phyloP scores from a whole-genome alignment of 2,797 vertebrate species.

The Acanthurus lineatus region DNA sequence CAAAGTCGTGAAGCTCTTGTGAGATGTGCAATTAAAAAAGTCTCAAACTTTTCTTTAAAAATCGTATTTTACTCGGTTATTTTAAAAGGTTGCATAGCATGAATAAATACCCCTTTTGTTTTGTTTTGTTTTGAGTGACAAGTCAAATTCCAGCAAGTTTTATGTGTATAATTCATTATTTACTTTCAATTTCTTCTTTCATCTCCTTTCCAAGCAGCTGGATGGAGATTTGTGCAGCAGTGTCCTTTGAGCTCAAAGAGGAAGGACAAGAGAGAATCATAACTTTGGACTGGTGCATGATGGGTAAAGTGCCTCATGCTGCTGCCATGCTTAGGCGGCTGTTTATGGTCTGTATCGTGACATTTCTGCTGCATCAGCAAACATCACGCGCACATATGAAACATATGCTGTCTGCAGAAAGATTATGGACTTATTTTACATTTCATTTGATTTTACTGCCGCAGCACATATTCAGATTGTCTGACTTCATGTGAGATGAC shows the following conservation, averaged over 20 bases:
- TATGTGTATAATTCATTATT: not conserved
- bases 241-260: conserved; percentile 70
- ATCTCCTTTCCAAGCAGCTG: conserved; percentile 15
- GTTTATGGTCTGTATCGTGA: conserved; percentile 64
- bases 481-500: conserved; percentile 50
- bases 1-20: not conserved
- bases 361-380: conserved; percentile 69
- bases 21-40: too few species aligned
- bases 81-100: too few species aligned
- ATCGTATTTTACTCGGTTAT: too few species aligned
- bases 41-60: too few species aligned
- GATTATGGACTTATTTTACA: conserved; percentile 57
- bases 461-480: conserved; percentile 37
- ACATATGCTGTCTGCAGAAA: conserved; percentile 34
- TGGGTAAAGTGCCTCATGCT: conserved; percentile 41
- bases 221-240: conserved; percentile 57
- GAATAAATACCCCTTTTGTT: too few species aligned
- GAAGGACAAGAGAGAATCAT: conserved; percentile 60
- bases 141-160: not conserved
- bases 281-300: conserved; percentile 54
- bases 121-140: not conserved
- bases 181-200: not conserved
- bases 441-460: conserved; percentile 60
- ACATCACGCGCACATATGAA: conserved; percentile 51
- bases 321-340: conserved; percentile 60